These are phyloP conservation scores for Rhagonycha lutea DNA, from an alignment of 2,888 invertebrate genomes.

Conservation along the genomic window DNA sequence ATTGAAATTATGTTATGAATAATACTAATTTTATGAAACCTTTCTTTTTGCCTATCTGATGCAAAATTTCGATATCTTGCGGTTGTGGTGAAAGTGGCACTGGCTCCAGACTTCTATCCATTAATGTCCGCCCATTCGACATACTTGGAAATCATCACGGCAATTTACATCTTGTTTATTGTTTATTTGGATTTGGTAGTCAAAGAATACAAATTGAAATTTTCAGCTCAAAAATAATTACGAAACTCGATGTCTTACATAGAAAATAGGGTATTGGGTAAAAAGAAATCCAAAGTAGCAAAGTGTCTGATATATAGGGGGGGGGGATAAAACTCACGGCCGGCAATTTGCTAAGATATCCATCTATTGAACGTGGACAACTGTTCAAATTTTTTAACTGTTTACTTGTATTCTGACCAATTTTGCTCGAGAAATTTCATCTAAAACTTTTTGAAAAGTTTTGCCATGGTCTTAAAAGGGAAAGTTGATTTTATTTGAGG, in stretches of 20 bases:
- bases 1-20: neutral
- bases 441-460: neutral
- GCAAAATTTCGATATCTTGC: neutral
- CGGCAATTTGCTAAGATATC: neutral
- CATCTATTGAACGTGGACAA: neutral
- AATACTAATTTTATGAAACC: neutral
- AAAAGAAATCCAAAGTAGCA: neutral
- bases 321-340: neutral
- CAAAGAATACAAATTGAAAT: neutral
- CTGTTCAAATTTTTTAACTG: neutral
- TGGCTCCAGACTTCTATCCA: constrained; percentile 21
- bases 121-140: constrained; percentile 7
- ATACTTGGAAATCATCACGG: constrained; percentile 12
- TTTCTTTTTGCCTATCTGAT: neutral
- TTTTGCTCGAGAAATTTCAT: neutral
- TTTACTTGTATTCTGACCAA: neutral
- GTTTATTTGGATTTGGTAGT: neutral
- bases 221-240: neutral
- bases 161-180: constrained; percentile 11
- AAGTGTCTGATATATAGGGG: neutral
- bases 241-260: neutral
- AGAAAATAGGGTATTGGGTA: neutral
- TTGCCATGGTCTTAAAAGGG: neutral
- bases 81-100: constrained; percentile 19
- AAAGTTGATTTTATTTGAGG: neutral